Base-by-base conservation (phyloP, 2,113 vertebrate species). In the Eretmodus cyanostictus region DNA sequence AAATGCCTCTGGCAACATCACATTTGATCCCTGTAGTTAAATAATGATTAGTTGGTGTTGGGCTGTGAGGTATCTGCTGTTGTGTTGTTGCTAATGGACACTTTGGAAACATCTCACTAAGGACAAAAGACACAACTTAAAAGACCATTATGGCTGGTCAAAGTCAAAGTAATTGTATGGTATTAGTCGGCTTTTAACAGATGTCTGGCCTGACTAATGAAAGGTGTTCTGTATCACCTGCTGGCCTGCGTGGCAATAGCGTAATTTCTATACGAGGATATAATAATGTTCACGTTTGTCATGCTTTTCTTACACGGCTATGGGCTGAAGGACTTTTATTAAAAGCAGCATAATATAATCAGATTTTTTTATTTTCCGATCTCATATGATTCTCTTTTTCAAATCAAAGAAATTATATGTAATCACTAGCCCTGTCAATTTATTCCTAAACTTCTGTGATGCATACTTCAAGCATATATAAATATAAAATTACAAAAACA, bases 171-270 rank as follows among this genome's bases (percentile, higher is more conserved):
- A 90, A 94, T 95, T 82, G 91, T 38, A 86, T 85, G 82, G 59
- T 66, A 42, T 91, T 81, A 68, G 86, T 82, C 36, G 53, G 29
- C 66, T 49, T 45, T 34, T 59, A 91, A 91, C 93, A 94, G 91
- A 93, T 95, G 94, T 94, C 92, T 92, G 91, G 85, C 82, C 84
- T 84, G 63, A 91, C 88, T 95, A 92, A 94, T 94, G 81, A 91
- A 84, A 89, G 93, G 91, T 92, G 91, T 93, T 84, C 82, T 31
- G 80, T 85, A 87, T 92, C 66, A 90, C 53, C 81, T 66, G 24
- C 84, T 59, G 51, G 27, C 29, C 5, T 47, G 45, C 40, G 73
- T 53, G 85, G 85, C 83, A 86, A 80, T 59, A 31, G 17, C 47
- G 54, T 87, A 49, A 87, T 57, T 82, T 82, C 54, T 59, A 68